phyloP scores from a whole-genome alignment of 2,113 vertebrate genomes.

The Trochalopteron elliotii region DNA sequence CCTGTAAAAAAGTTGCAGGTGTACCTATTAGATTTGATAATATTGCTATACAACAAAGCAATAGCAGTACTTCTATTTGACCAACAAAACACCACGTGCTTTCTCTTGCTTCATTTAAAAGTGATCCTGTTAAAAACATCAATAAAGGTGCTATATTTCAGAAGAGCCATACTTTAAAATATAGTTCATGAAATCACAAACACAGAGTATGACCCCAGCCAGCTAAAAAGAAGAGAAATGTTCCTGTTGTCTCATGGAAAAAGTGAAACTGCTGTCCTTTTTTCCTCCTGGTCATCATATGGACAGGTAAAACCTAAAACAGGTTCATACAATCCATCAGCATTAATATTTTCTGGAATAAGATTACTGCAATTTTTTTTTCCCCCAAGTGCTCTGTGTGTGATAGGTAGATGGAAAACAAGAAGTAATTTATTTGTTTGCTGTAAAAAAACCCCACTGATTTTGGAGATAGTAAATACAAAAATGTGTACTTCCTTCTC shows the following conservation, averaged over 20 bases:
- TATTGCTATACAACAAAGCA: not conserved
- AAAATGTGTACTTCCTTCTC: not conserved
- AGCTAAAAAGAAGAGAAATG: not conserved
- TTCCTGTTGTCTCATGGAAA: not conserved
- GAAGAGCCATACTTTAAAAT: not conserved
- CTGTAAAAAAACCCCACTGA: rapidly evolving
- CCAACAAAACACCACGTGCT: not conserved
- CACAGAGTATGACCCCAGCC: not conserved
- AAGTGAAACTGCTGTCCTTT: not conserved
- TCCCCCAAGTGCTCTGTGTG: not conserved
- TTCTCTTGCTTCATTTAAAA: not conserved
- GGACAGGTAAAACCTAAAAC: not conserved
- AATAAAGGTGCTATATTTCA: not conserved
- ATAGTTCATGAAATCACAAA: not conserved
- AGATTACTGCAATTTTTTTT: not conserved
- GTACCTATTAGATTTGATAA: not conserved
- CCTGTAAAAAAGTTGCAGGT: not conserved
- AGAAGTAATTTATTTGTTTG: not conserved
- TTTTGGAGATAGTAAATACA: not conserved
- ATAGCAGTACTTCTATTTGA: not conserved
- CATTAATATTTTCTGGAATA: not conserved
- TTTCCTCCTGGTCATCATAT: not conserved
- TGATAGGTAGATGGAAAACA: not conserved
- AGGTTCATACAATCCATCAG: not conserved
- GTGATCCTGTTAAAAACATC: not conserved